A percentile compares a stretch with the other conserved stretches of the same genome.
Conservation (phyloP, 2,113 vertebrate genomes). For the Tiliqua scincoides region DNA sequence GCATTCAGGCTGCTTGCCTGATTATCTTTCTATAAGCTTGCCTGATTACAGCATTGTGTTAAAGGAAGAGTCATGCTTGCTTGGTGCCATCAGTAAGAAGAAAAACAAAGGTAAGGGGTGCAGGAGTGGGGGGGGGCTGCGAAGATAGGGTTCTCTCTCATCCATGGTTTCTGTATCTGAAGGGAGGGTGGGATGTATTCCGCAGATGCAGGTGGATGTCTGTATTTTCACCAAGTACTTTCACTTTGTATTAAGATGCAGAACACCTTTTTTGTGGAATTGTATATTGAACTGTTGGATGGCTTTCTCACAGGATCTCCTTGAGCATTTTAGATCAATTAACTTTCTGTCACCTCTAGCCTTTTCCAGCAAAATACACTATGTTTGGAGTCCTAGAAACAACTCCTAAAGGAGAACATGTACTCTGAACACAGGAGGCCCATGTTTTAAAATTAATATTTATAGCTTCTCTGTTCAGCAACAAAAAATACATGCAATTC, state of each 20-base stretch:
- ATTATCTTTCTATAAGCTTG: no score
- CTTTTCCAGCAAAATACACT: slow-evolving; percentile 66
- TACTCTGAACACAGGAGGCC: slow-evolving; percentile 58
- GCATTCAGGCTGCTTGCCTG: no score
- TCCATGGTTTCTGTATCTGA: no score
- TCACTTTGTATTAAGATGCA: slow-evolving; percentile 27
- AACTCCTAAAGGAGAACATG: slow-evolving; percentile 50
- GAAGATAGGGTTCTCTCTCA: no score
- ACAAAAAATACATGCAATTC: slow-evolving; percentile 44
- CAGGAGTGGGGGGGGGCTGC: no score
- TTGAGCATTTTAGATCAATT: slow-evolving; percentile 76
- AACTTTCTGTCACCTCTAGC: slow-evolving; percentile 65
- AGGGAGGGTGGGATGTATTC: no score
- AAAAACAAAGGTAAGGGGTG: no score
- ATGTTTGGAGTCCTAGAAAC: slow-evolving; percentile 52
- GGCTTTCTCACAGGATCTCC: slow-evolving; percentile 70
- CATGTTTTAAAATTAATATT: slow-evolving; percentile 66
- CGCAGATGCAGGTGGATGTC: no score
- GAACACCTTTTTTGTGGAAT: slow-evolving; percentile 64
- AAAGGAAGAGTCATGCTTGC: no score
- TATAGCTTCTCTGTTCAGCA: slow-evolving; percentile 43
- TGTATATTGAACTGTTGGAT: slow-evolving; percentile 55
- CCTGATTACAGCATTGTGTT: no score
- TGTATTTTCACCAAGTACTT: slow-evolving; percentile 49
- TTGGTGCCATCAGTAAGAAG: no score